Percentiles rank a stretch among this genome's conserved stretches.
Conservation (phyloP, 2,888 invertebrate genomes). For the Ophraella communa region DNA sequence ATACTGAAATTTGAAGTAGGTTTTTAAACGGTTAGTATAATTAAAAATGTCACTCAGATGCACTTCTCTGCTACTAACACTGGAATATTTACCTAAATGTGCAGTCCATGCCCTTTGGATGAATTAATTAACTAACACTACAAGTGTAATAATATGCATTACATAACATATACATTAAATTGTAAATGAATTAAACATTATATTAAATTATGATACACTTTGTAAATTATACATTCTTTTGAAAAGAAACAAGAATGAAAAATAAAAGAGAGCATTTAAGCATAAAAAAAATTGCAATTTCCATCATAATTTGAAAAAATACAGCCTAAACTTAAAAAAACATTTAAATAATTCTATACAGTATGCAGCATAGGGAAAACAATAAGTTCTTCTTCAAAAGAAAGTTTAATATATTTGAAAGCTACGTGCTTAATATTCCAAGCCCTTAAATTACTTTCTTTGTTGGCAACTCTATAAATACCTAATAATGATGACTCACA, state of each 20-base stretch:
- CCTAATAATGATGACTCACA: slow-evolving; percentile 21
- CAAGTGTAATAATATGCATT: not conserved
- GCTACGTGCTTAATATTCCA: slow-evolving; percentile 3
- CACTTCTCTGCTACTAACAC: not conserved
- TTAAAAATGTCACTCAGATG: not conserved
- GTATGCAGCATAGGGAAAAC: slow-evolving; percentile 12
- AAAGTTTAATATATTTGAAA: slow-evolving; percentile 8
- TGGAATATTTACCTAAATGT: not conserved
- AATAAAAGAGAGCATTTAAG: not conserved
- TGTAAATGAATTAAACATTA: not conserved
- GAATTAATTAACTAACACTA: not conserved
- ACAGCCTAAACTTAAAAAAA: not conserved
- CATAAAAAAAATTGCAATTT: not conserved
- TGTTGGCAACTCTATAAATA: slow-evolving; percentile 9
- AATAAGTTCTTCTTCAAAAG: not conserved
- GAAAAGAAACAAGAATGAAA: not conserved
- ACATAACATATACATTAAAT: not conserved
- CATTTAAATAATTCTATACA: slow-evolving; percentile 2
- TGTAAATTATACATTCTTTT: not conserved
- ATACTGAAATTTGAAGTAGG: no score
- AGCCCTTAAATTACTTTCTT: not conserved
- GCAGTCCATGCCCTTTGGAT: not conserved
- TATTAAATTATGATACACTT: not conserved
- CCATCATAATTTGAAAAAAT: not conserved
- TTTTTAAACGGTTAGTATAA: not conserved